These are phyloP conservation scores for Hybognathus amarus DNA, from an alignment of 2,797 vertebrate genomes.

Conservation along the genomic window DNA sequence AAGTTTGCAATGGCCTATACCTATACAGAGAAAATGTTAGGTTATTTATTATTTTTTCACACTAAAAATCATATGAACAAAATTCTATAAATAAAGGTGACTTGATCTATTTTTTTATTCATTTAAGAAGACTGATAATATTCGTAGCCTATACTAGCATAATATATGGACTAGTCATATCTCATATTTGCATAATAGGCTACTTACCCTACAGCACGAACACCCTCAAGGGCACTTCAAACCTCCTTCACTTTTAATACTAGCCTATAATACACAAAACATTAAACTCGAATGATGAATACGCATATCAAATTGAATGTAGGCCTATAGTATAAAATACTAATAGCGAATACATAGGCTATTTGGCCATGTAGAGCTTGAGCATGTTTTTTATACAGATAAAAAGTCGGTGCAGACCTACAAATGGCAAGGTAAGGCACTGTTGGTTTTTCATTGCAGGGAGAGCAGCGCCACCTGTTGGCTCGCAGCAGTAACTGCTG, in stretches of 20 bases:
- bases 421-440: not conserved
- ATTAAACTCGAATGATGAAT: not conserved
- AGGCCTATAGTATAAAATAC: not conserved
- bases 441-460: not conserved
- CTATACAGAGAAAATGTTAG: not conserved
- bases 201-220: not conserved
- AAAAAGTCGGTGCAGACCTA: not conserved
- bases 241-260: not conserved
- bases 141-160: not conserved
- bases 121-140: not conserved
- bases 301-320: not conserved
- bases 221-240: not conserved
- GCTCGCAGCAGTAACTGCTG: not conserved
- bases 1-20: not conserved
- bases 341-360: not conserved
- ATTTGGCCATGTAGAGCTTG: not conserved
- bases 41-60: not conserved
- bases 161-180: not conserved
- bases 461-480: slow-evolving; percentile 2
- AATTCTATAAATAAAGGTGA: not conserved
- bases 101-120: not conserved
- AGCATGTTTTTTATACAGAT: not conserved
- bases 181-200: not conserved
- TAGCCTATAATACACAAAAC: not conserved
- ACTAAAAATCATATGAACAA: not conserved